Evolutionary conservation across 1,140 invertebrate genomes (phyloP), one percentile per base, ranked within the genome.

Genomic region (Pseudomyrmex cubaensis): DNA sequence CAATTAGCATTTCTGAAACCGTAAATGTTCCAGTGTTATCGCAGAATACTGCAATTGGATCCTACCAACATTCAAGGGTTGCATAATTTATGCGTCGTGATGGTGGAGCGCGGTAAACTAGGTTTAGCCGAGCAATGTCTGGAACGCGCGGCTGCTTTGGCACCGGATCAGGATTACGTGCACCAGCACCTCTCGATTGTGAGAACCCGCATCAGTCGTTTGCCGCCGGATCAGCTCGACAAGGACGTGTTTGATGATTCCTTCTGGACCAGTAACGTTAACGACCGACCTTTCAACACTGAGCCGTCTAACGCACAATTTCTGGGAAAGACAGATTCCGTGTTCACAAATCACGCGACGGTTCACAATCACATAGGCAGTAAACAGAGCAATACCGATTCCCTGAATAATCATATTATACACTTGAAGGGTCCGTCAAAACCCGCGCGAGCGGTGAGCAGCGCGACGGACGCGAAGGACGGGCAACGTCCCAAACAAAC

Each of bases 51-150:
- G 1, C 96, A 97, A 87, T 92, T 98, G 57, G 98, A 99, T 85
- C 97, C 98, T 0, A 96, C 97, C 73, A 99, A 99, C 92, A 97
- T 99, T 69, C 98, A 99, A 94, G 99, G 98, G 3, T 94, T 98
- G 48, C 99, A 99, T 94, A 99, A 99, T 93, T 95, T 99, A 4
- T 99, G 99, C 94, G 98, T 99, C 0, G 98, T 99, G 0, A 97
- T 98, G 89, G 98, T 99, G 13, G 98, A 99, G 92, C 95, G 97
- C 15, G 98, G 98, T 0, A 96, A 98, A 86, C 94, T 99, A 12
- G 94, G 96, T 0, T 93, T 96, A 62, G 98, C 98, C 0, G 97
- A 98, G 75, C 95, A 96, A 63, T 99, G 98, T 93, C 95, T 99
- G 7, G 95, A 96, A 44, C 95, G 96, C 59, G 98, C 98, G 0